Evolutionary conservation across 2,797 vertebrate species (phyloP).

Genomic region (Anguilla anguilla): DNA sequence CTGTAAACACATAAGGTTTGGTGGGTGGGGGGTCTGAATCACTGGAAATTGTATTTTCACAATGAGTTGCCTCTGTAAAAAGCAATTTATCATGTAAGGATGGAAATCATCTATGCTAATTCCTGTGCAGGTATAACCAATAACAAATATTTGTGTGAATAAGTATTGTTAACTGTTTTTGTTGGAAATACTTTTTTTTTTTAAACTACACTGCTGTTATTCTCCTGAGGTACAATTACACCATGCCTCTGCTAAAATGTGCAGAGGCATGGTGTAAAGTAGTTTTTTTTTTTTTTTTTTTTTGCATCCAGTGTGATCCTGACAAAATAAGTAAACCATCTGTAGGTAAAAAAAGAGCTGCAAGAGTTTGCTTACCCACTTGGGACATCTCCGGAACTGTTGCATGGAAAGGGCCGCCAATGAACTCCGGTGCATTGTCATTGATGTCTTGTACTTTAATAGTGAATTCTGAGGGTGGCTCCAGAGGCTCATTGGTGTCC

Average conservation of each 20-base stretch:
- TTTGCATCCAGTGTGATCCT: neutral
- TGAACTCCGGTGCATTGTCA: slow-evolving; percentile 94
- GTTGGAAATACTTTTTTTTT: slow-evolving; percentile 20
- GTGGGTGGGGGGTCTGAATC: neutral
- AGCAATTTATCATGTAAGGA: slow-evolving; percentile 14
- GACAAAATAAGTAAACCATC: slow-evolving; percentile 34
- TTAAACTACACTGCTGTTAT: neutral
- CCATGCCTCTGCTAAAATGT: neutral
- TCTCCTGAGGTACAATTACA: slow-evolving; percentile 41
- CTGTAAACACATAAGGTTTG: neutral
- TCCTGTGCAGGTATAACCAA: slow-evolving; percentile 34
- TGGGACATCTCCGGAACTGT: slow-evolving; percentile 94
- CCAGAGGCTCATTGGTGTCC: slow-evolving; percentile 87
- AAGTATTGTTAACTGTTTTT: slow-evolving; percentile 32
- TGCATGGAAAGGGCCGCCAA: slow-evolving; percentile 89
- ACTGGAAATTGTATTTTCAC: neutral
- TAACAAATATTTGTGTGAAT: slow-evolving; percentile 36
- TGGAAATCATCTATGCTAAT: slow-evolving; percentile 10
- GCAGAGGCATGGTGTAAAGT: too few relatives aligned
- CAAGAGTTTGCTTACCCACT: slow-evolving; percentile 82
- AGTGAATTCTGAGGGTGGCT: slow-evolving; percentile 96
- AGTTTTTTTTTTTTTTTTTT: slow-evolving; percentile 9
- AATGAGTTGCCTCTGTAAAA: neutral
- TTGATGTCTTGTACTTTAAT: slow-evolving; percentile 99
- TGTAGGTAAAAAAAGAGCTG: slow-evolving; percentile 28